A percentile compares a stretch with the other conserved stretches of the same genome.
Conservation (phyloP, 2,113 vertebrate species). For the Eublepharis macularius region DNA sequence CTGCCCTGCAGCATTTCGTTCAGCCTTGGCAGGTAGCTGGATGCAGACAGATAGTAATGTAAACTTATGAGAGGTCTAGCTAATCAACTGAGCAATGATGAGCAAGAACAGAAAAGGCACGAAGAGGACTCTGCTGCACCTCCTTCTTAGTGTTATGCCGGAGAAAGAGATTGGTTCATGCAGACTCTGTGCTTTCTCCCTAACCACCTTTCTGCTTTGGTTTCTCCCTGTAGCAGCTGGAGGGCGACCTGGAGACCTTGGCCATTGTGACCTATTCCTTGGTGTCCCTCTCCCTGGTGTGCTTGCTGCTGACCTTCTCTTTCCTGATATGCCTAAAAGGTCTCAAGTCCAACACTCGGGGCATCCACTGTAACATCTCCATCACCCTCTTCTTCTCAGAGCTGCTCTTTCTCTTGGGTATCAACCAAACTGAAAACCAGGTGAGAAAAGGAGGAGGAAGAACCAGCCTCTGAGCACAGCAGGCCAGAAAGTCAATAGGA, state of each 20-base stretch:
- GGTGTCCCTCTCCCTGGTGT: conserved; percentile 86
- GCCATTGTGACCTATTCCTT: conserved; percentile 91
- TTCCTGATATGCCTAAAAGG: conserved; percentile 91
- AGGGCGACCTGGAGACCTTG: conserved; percentile 93
- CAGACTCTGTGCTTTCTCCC: background rate
- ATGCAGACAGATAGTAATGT: too few relatives aligned
- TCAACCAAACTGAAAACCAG: conserved; percentile 96
- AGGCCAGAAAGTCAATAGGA: background rate
- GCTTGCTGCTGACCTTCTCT: conserved; percentile 86
- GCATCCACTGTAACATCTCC: conserved; percentile 93
- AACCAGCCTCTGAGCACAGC: accelerated
- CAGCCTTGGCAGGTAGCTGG: background rate
- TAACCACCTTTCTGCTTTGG: conserved; percentile 40
- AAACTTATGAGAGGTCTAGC: background rate
- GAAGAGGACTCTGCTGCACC: background rate
- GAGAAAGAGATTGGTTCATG: background rate
- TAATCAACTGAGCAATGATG: background rate
- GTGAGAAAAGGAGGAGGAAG: conserved; percentile 68
- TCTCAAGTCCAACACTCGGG: conserved; percentile 94
- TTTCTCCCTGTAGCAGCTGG: conserved; percentile 82
- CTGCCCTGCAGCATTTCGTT: too few relatives aligned
- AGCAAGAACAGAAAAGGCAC: background rate
- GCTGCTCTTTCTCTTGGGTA: conserved; percentile 91
- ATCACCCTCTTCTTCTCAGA: conserved; percentile 91
- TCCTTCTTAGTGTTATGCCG: background rate